Base-by-base conservation (phyloP, 2,797 vertebrate species). In the Tadarida brasiliensis region DNA sequence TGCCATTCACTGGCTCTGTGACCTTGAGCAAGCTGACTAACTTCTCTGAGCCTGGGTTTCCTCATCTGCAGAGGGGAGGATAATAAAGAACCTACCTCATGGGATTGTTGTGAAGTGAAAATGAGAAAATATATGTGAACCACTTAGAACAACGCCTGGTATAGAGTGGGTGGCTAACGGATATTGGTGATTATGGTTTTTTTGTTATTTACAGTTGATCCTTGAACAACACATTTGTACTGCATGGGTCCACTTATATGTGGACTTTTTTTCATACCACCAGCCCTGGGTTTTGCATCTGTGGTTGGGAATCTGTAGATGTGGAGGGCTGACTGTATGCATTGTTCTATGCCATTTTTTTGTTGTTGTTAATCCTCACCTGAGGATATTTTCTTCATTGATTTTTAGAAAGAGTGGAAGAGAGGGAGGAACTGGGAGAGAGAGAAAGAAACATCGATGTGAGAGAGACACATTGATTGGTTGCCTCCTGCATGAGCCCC, bases 101-200 rank as follows among this genome's bases (percentile, higher is more conserved):
- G 47, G 14, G 7, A 15, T 81, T 89, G 68, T 70, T 20, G 35
- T 92, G 35, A 94, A 94, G 26, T 91, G 73, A 89, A 94, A 89
- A 87, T 44, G 35, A 94, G 91, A 81, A 93, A 76, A 92, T 77
- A 56, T 17, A 85, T 1, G 0, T 65, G 76, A 94, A 67, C 59
- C 17, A 49, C 74, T 94, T 63, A 61, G 35, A 44, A 56, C 0
- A 44, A 56, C 28, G 35, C 65, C 83, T 80, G 35, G 30, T 22
- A 12, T 17, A 86, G 47, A 83, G 19, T 20, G 73, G 74, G 49
- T 61, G 26, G 51, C 70, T 93, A 80, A 61, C 30, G 61, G 83
- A 85, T 56, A 49, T 28, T 59, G 76, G 56, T 10, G 10, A 91
- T 76, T 76, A 61, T 39, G 61, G 56, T 65, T 28, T 49, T 96